These are phyloP conservation scores for Apis laboriosa DNA, from an alignment of 1,140 invertebrate species.

Conservation along the genomic window DNA sequence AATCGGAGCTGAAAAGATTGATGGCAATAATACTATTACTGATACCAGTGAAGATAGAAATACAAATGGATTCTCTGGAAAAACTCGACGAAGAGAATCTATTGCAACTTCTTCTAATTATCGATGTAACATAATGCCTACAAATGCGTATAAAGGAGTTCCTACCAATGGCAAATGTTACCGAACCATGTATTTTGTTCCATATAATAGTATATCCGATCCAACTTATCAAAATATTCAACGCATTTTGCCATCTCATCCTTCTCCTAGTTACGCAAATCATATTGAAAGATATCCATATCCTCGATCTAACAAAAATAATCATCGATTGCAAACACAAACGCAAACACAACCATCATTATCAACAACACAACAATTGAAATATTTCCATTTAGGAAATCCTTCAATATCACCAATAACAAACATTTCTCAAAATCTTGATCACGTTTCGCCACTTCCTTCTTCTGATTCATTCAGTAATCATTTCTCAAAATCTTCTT, in stretches of 20 bases:
- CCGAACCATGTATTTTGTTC: conserved; percentile 87
- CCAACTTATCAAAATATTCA: conserved; percentile 79
- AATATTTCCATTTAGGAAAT: conserved; percentile 65
- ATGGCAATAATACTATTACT: too few relatives aligned
- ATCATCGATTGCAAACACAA: conserved; percentile 57
- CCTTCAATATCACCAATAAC: conserved; percentile 46
- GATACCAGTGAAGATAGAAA: conserved; percentile 56
- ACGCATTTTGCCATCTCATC: conserved; percentile 75
- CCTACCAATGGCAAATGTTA: conserved; percentile 75
- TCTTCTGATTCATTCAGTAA: not conserved
- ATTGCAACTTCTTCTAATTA: conserved; percentile 61
- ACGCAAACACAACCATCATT: conserved; percentile 40
- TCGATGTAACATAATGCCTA: conserved; percentile 62
- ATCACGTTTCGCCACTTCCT: not conserved
- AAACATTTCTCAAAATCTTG: conserved; percentile 10
- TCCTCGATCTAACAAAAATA: conserved; percentile 63
- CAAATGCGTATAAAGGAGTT: conserved; percentile 31
- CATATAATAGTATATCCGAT: conserved; percentile 83
- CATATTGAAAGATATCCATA: conserved; percentile 78
- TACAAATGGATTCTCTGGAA: conserved; percentile 64
- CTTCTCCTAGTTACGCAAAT: conserved; percentile 74
- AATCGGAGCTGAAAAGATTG: conserved; percentile 61
- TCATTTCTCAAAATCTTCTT: not conserved
- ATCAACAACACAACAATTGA: conserved; percentile 24
- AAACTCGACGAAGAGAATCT: conserved; percentile 67